phyloP scores from a whole-genome alignment of 92 coral and sea anemone species.

The Palythoa caribaeorum region DNA sequence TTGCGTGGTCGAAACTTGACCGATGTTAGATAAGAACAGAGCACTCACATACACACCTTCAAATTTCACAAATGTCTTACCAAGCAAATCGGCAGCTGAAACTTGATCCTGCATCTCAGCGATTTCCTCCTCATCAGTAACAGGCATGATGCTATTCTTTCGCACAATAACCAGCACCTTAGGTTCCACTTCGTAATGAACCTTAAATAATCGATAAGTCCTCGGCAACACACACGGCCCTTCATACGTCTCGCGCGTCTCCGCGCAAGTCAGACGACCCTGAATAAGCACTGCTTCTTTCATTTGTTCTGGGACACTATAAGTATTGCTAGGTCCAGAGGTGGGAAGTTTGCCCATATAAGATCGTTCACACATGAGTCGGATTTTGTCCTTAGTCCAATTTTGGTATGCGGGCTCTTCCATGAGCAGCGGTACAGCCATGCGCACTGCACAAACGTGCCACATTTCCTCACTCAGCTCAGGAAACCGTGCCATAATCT shows the following conservation, averaged over 20 bases:
- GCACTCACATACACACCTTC: no score
- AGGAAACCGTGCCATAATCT: constrained; percentile 70
- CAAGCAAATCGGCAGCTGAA: constrained; percentile 79
- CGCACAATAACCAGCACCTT: constrained; percentile 84
- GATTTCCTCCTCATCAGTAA: constrained; percentile 73
- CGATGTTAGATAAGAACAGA: no score
- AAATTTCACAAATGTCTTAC: constrained; percentile 39
- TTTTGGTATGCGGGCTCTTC: constrained; percentile 84
- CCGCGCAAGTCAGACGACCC: constrained; percentile 83
- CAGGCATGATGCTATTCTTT: constrained; percentile 48
- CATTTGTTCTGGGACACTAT: constrained; percentile 69
- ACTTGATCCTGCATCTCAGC: constrained; percentile 82
- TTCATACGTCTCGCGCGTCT: constrained; percentile 78
- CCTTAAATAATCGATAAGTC: constrained; percentile 56
- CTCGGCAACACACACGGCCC: constrained; percentile 90
- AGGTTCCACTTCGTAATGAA: constrained; percentile 84
- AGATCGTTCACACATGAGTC: constrained; percentile 95
- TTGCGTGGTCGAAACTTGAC: no score
- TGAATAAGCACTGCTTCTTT: constrained; percentile 89
- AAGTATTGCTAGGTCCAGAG: constrained; percentile 57
- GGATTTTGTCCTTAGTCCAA: constrained; percentile 92
- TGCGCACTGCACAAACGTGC: constrained; percentile 93
- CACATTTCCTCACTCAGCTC: constrained; percentile 80
- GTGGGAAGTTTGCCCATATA: constrained; percentile 74
- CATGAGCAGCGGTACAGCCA: constrained; percentile 95